Percentiles rank a stretch among this genome's conserved stretches.
Conservation (phyloP, 1,140 invertebrate species). For the Trichonephila clavipes region DNA sequence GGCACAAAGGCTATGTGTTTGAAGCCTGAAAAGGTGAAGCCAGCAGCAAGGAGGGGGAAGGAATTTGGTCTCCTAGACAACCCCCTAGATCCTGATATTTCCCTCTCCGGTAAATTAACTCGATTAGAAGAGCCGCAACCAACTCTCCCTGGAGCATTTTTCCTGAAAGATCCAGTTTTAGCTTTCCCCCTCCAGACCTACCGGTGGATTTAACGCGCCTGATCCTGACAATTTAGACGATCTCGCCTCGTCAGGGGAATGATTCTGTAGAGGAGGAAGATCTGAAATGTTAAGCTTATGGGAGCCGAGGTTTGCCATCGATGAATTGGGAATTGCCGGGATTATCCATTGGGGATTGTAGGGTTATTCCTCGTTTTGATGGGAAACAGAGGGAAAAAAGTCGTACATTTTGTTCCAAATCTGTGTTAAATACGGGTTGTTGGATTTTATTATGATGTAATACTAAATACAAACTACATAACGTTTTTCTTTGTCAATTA, state of each 20-base stretch:
- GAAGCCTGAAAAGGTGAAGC: slow-evolving; percentile 8
- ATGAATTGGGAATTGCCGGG: slow-evolving; percentile 9
- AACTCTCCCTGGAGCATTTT: slow-evolving; percentile 5
- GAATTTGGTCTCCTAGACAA: slow-evolving; percentile 7
- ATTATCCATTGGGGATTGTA: slow-evolving; percentile 1
- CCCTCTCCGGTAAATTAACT: slow-evolving; percentile 40
- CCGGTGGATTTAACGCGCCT: slow-evolving; percentile 1
- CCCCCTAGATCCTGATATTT: slow-evolving; percentile 10
- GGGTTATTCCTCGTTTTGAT: background rate
- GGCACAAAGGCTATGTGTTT: slow-evolving; percentile 25
- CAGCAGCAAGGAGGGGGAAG: background rate
- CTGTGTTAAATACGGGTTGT: background rate
- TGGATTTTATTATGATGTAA: background rate
- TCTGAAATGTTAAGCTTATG: background rate
- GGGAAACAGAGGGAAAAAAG: background rate
- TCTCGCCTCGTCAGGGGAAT: background rate
- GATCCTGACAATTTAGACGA: slow-evolving; percentile 40
- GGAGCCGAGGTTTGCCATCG: background rate
- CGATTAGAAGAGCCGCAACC: slow-evolving; percentile 36
- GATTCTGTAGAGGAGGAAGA: background rate
- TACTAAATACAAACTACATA: too few relatives aligned
- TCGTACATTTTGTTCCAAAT: background rate
- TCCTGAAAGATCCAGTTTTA: slow-evolving; percentile 22
- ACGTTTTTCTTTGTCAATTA: too few relatives aligned
- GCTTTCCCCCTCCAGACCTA: background rate